These are phyloP conservation scores for Molanna angustata DNA, from an alignment of 2,888 invertebrate genomes.

Conservation along the genomic window DNA sequence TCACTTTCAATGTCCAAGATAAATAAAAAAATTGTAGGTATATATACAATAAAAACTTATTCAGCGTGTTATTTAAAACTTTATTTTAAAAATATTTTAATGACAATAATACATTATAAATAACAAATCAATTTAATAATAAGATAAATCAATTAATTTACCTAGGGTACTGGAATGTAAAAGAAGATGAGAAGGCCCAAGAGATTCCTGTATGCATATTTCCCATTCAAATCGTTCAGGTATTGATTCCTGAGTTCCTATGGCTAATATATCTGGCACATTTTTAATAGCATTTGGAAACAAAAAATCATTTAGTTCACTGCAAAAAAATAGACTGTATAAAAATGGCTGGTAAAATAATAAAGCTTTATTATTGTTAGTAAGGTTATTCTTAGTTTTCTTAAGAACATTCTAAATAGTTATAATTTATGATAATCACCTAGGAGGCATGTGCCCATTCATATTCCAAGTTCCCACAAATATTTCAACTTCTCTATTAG, in stretches of 20 bases:
- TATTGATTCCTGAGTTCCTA: constrained; percentile 92
- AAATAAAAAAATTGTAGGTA: too few relatives aligned
- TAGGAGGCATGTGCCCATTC: constrained; percentile 85
- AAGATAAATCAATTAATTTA: too few relatives aligned
- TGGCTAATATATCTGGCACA: constrained; percentile 86
- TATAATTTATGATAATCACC: too few relatives aligned
- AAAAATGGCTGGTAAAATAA: too few relatives aligned
- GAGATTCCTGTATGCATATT: constrained; percentile 84
- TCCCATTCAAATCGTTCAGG: constrained; percentile 88
- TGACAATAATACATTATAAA: too few relatives aligned
- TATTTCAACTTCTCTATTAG: constrained; percentile 78
- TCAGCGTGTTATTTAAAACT: background rate
- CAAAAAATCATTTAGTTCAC: constrained; percentile 86
- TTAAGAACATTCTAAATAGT: too few relatives aligned
- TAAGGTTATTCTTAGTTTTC: too few relatives aligned
- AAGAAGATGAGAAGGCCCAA: constrained; percentile 90
- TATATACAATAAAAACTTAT: background rate
- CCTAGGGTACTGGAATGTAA: constrained; percentile 83
- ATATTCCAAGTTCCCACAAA: constrained; percentile 97
- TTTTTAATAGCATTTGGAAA: constrained; percentile 80
- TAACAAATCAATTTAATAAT: too few relatives aligned
- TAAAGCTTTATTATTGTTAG: too few relatives aligned
- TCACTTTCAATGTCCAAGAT: too few relatives aligned
- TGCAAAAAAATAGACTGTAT: constrained; percentile 41
- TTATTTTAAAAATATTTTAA: background rate